Evolutionary conservation across 1,140 invertebrate genomes (phyloP), one percentile per base, ranked within the genome.

Genomic region (Megalopta genalis): DNA sequence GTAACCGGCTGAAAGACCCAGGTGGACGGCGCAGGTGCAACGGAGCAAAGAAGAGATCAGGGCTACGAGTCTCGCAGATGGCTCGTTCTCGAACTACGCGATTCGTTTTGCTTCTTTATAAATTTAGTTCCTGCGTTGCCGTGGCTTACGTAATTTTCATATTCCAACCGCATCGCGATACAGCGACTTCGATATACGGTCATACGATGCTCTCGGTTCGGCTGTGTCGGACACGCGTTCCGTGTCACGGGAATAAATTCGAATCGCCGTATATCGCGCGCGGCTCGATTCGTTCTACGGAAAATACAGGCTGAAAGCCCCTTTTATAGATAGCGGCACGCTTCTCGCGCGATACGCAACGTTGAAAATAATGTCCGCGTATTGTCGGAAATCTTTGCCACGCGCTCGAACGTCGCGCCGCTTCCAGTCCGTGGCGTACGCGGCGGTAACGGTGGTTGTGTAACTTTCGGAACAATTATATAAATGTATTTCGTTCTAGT

Each of bases 1-100:
- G 62, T 72, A 65, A 76, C 65, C 21, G 52, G 66, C 32, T 32
- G 18, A 42, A 46, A 71, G 60, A 49, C 69, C n/a, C 84, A 85
- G 82, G 84, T 84, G 84, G 80, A 81, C 39, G 73, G 42, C 81
- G 83, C 84, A 85, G 84, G 84, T 85, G 84, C 60, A 59, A 71
- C 14, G 14, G 32, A 77, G 49, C n/a, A 80, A 65, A 80, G 14
- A 42, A 67, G 27, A 63, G 64, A 59, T 49, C 70, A 18, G n/a
- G 32, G 23, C 23, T 32, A 64, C 60, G 37, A 27, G 23, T 8
- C 4, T 67, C 32, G 69, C 66, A 85, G 65, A 65, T 80, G 79
- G 64, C 57, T 39, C 42, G 18, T 60, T 52, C 65, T 25, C n/a
- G 14, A 52, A 54, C 54, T 39, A 42, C 32, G 49, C 32, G 64